A percentile compares a stretch with the other conserved stretches of the same genome.
These are phyloP conservation scores for Drosophila nigromelanica DNA, from an alignment of 1,140 invertebrate species.

Conservation along the genomic window DNA sequence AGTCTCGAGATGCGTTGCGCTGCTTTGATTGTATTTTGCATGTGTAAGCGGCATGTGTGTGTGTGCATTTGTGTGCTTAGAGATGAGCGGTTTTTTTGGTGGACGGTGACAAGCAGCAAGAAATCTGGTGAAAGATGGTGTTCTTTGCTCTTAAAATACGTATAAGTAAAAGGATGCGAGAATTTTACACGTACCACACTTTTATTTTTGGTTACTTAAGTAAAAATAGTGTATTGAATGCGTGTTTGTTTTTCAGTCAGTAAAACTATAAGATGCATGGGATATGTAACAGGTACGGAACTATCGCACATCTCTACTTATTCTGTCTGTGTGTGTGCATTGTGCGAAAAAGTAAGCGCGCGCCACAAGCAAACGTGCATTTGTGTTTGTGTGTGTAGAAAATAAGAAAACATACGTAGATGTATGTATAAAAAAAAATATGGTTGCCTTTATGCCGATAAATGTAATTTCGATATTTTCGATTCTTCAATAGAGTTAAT, in stretches of 20 bases:
- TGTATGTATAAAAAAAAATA: slow-evolving; percentile 71
- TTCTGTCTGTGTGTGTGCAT: slow-evolving; percentile 41
- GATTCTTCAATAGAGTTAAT: slow-evolving; percentile 28
- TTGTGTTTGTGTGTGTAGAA: slow-evolving; percentile 71
- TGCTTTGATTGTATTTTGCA: slow-evolving; percentile 56
- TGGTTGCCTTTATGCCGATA: slow-evolving; percentile 68
- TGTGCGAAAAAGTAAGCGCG: slow-evolving; percentile 74
- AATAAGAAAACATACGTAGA: slow-evolving; percentile 73
- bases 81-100: slow-evolving; percentile 35
- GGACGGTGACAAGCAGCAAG: slow-evolving; percentile 2
- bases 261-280: slow-evolving; percentile 7
- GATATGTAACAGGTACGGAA: slow-evolving; percentile 47
- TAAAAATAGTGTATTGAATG: not conserved
- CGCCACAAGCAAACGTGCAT: slow-evolving; percentile 64
- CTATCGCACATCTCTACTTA: slow-evolving; percentile 45
- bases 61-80: slow-evolving; percentile 32
- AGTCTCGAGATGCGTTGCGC: slow-evolving; percentile 52
- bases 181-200: not conserved
- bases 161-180: not conserved
- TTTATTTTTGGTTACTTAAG: not conserved
- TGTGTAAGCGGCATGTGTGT: slow-evolving; percentile 50
- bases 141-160: not conserved
- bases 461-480: slow-evolving; percentile 37
- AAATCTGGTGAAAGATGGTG: not conserved
- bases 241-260: not conserved